Conservation (phyloP, 2,113 vertebrate genomes). For the Gadus macrocephalus region DNA sequence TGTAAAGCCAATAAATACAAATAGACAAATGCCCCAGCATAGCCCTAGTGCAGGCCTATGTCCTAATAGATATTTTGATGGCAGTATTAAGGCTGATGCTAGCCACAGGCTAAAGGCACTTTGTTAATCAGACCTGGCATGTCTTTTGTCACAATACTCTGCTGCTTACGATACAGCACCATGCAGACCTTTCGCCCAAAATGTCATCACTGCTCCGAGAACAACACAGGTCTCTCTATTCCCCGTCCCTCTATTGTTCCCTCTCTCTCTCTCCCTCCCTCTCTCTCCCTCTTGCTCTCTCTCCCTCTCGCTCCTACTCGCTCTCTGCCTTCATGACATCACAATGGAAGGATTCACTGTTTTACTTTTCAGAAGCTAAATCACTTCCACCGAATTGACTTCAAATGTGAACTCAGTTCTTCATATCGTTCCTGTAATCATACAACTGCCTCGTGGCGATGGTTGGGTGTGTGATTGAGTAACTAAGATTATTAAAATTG, state of each 20-base stretch:
- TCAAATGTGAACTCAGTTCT: no score
- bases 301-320: no score
- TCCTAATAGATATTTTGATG: slow-evolving; percentile 42
- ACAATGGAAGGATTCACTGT: no score
- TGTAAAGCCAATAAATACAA: background rate
- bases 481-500: no score
- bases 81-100: slow-evolving; percentile 47
- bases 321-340: no score
- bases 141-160: slow-evolving; percentile 44
- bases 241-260: background rate
- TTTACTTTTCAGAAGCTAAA: no score
- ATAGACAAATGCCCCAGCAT: background rate
- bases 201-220: slow-evolving; percentile 63
- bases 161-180: slow-evolving; percentile 27
- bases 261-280: slow-evolving; percentile 10
- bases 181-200: slow-evolving; percentile 47
- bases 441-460: no score
- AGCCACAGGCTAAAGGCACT: slow-evolving; percentile 57
- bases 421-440: no score
- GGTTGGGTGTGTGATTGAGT: no score
- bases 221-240: slow-evolving; percentile 60
- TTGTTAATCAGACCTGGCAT: slow-evolving; percentile 43
- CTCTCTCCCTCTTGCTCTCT: no score
- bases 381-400: no score
- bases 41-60: slow-evolving; percentile 21